A percentile compares a stretch with the other conserved stretches of the same genome.
phyloP scores from a whole-genome alignment of 1,140 invertebrate species.

The Dermatophagoides farinae region DNA sequence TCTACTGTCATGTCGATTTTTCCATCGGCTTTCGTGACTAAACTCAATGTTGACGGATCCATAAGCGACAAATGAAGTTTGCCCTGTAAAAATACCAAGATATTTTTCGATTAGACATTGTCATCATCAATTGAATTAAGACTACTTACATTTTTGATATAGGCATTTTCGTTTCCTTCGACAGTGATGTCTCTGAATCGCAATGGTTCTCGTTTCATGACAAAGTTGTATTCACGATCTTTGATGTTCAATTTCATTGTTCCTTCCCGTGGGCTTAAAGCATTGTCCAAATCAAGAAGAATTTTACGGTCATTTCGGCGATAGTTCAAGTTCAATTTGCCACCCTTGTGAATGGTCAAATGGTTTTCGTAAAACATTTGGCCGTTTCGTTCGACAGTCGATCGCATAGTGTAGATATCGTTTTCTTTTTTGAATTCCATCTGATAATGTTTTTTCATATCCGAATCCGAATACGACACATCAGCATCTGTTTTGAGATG shows the following conservation, averaged over 20 bases:
- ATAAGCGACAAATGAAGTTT: neutral
- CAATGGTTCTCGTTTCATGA: constrained; percentile 7
- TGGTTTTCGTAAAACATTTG: no score
- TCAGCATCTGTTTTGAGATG: neutral
- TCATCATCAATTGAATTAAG: no score
- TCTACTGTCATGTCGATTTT: neutral
- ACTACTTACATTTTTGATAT: constrained; percentile 11
- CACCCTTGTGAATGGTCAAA: neutral
- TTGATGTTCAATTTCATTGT: constrained; percentile 7
- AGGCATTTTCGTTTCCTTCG: constrained; percentile 8
- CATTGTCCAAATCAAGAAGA: constrained; percentile 8
- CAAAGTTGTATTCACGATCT: constrained; percentile 5
- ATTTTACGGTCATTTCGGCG: neutral
- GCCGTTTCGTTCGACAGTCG: no score
- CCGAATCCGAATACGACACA: constrained; percentile 6
- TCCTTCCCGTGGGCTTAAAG: neutral
- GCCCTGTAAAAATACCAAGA: neutral
- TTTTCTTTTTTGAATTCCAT: neutral
- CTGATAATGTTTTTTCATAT: constrained; percentile 1
- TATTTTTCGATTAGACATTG: neutral
- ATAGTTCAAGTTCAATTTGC: neutral
- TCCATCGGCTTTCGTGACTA: neutral
- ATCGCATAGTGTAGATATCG: no score
- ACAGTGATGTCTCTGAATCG: constrained; percentile 6
- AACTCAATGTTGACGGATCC: neutral